phyloP scores from a whole-genome alignment of 2,888 invertebrate genomes.

The Ephialtes manifestator region DNA sequence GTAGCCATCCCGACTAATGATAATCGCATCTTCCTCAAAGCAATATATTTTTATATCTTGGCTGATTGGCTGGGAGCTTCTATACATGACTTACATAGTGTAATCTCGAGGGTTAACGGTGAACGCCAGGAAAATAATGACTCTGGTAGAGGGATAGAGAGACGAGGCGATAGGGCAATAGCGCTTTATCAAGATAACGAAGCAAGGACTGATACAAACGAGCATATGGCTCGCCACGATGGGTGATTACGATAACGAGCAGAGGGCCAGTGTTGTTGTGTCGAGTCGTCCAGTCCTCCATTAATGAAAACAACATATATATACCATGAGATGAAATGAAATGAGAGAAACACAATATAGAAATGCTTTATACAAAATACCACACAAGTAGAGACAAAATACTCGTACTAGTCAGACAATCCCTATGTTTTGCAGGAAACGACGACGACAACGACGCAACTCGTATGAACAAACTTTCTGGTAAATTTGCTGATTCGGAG shows the following conservation, averaged over 20 bases:
- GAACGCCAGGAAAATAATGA: conserved; percentile 34
- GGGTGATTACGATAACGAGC: conserved; percentile 57
- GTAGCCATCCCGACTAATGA: background rate
- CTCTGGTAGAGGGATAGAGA: background rate
- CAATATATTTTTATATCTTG: conserved; percentile 20
- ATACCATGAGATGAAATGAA: background rate
- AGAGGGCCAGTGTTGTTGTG: conserved; percentile 11
- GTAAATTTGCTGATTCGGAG: conserved; percentile 42
- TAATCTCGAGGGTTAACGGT: conserved; percentile 41
- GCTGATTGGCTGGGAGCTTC: conserved; percentile 37
- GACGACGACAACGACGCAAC: background rate
- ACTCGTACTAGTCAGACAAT: background rate
- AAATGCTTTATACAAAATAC: background rate
- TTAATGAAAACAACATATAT: background rate
- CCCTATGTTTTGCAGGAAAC: conserved; percentile 5
- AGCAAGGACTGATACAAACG: conserved; percentile 52
- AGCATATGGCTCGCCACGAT: conserved; percentile 45
- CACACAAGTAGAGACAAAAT: background rate
- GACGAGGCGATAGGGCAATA: conserved; percentile 6
- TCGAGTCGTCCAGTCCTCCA: background rate
- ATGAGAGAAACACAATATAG: background rate
- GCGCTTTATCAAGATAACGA: conserved; percentile 55
- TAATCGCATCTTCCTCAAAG: background rate
- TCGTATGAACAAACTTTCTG: conserved; percentile 41
- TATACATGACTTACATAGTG: background rate